Evolutionary conservation across 1,140 invertebrate genomes (phyloP), one percentile per base, ranked within the genome.

Genomic region (Heliconius nattereri): DNA sequence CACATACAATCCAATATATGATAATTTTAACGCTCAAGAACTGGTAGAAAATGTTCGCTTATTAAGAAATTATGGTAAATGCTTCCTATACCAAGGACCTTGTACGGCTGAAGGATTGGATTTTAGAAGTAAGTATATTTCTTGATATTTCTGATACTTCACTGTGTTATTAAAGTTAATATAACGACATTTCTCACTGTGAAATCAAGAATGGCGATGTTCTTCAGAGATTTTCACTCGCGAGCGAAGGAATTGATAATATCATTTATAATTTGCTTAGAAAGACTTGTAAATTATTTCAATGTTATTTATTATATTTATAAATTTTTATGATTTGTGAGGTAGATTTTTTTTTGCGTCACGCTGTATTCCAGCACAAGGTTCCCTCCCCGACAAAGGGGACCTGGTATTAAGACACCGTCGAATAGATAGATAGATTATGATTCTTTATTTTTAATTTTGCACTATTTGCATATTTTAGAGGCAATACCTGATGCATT

Each of bases 51-150:
- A 97, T 85, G 83, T 94, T 19, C 95, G 97, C 8, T 94, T 97
- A 3, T 94, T 97, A 20, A 95, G 94, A 29, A 96, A 95, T 86
- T 97, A 97, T 83, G 95, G 96, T 8, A 96, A 96, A 72, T 97
- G 97, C 84, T 93, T 98, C 88, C 85, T 97, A 80, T 95, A 95
- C 0, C 93, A 96, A 78, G 97, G 96, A 40, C 95, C 96, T 0
- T 97, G 97, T 88, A 96, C 97, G 0, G 84, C 96, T 0, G 97
- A 97, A 82, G 97, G 96, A 29, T 91, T 95, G 1, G 96, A 97
- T 87, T 95, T 97, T 32, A 97, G 96, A 93, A 96, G 96, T 97
- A 92, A 96, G 96, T 95, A 32, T 52, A 72, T 13, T 57, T 57
- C 7, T 9, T 57, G 8, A 11, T 57, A 8, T 23, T 9, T 1